Evolutionary conservation across 1,140 invertebrate genomes (phyloP).

Genomic region (Drosophila sechellia): DNA sequence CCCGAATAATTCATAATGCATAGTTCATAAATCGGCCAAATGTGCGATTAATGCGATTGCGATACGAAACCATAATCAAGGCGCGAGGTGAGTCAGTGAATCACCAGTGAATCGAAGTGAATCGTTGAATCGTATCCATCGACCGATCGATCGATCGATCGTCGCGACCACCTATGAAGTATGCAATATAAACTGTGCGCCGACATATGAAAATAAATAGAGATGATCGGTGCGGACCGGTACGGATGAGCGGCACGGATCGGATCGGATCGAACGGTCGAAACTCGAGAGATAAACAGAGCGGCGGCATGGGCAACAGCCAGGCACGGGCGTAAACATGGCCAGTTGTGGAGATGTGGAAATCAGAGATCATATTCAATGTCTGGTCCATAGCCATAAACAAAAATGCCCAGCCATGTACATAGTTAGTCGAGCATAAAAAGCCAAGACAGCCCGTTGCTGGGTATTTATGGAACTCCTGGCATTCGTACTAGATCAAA

Average conservation of each 20-base stretch:
- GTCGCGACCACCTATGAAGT: constrained; percentile 74
- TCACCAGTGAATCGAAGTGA: constrained; percentile 31
- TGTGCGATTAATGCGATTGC: constrained; percentile 44
- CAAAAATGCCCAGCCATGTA: constrained; percentile 25
- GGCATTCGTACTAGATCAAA: constrained; percentile 39
- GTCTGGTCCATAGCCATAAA: constrained; percentile 22
- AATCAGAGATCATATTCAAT: constrained; percentile 33
- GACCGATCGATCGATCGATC: neutral
- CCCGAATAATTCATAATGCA: constrained; percentile 13
- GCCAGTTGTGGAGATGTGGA: neutral
- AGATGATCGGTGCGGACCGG: constrained; percentile 6
- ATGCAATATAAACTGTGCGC: constrained; percentile 75
- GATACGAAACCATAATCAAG: constrained; percentile 52
- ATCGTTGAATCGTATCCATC: constrained; percentile 42
- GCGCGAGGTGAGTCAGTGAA: constrained; percentile 29
- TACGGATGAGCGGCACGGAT: constrained; percentile 40
- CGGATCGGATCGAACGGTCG: constrained; percentile 67
- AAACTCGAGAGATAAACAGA: constrained; percentile 70
- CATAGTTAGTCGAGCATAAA: constrained; percentile 37
- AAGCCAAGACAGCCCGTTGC: neutral
- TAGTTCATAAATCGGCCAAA: constrained; percentile 36
- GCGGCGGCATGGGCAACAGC: constrained; percentile 40
- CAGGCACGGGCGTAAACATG: constrained; percentile 26
- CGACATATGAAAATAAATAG: constrained; percentile 74
- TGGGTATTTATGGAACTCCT: constrained; percentile 39